Percentiles rank a stretch among this genome's conserved stretches.
phyloP scores from a whole-genome alignment of 2,888 invertebrate genomes.

The Andrena haemorrhoa region DNA sequence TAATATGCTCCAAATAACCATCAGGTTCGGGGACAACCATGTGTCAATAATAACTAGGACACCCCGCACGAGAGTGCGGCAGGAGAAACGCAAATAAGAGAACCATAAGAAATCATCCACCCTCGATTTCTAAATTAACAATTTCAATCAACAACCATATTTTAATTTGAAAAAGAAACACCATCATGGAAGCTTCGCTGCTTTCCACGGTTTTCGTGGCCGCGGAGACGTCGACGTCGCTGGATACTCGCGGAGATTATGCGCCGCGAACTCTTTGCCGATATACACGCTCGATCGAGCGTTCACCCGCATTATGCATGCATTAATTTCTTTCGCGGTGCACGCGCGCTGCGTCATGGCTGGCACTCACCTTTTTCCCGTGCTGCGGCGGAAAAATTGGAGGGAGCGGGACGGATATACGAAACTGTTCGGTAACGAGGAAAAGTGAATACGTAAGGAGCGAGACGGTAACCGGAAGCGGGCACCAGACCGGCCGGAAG shows the following conservation, averaged over 20 bases:
- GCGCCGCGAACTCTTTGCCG: neutral
- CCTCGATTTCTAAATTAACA: too few species aligned
- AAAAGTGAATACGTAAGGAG: conserved; percentile 20
- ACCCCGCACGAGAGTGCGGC: neutral
- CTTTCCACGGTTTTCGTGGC: neutral
- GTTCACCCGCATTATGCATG: conserved; percentile 28
- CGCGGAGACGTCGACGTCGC: neutral
- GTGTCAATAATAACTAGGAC: conserved; percentile 30
- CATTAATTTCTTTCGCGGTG: conserved; percentile 35
- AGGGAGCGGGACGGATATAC: neutral
- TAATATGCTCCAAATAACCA: too few species aligned
- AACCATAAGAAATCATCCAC: too few species aligned
- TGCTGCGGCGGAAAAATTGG: neutral
- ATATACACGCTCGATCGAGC: conserved; percentile 30
- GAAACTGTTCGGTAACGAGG: conserved; percentile 19
- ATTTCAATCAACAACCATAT: too few species aligned
- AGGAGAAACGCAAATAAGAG: too few species aligned
- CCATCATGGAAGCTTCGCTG: too few species aligned
- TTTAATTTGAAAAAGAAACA: too few species aligned
- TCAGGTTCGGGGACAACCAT: neutral
- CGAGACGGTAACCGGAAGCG: conserved; percentile 39
- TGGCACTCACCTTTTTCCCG: neutral
- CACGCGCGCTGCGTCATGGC: conserved; percentile 14
- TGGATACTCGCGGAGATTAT: conserved; percentile 16
- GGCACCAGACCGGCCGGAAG: conserved; percentile 26